Evolutionary conservation across 2,888 invertebrate genomes (phyloP), one percentile per base, ranked within the genome.

Genomic region (Tricholauxania praeusta): DNA sequence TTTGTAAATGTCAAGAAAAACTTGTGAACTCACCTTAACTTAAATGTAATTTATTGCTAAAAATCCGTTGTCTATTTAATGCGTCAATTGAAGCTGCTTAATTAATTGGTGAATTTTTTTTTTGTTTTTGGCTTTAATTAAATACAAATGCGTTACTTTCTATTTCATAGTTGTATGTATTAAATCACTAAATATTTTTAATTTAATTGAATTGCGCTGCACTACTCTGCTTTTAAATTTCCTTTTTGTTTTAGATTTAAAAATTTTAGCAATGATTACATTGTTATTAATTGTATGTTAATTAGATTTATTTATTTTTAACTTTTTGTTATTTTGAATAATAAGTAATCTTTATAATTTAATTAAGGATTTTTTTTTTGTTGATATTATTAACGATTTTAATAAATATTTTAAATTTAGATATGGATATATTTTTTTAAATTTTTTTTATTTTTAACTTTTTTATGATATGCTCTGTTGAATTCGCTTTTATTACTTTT

Each of bases 381-480:
- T 28, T 28, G 28, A 28, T 28, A 57, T 57, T 57, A 19, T 12
- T 57, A 57, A 57, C 57, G 57, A 57, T 22, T 28, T 19, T 57
- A 57, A 57, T 57, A 57, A 57, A 57, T 57, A 8, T 57, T 19
- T 28, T 39, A 39, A 39, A 39, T 7, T 39, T 39, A 10, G 39
- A 39, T 39, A 39, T 39, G 10, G 39, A 10, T 5, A 39, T 39
- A 39, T 39, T 1, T 39, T 39, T 10, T 57, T 22, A 8, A 55
- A 55, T 57, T 57, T 28, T 8, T 39, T 39, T 39, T 39, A 1
- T 39, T 39, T 39, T 57, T 57, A 57, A 28, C 12, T 28, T 15
- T 28, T 28, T 57, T 65, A 51, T 65, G 65, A 65, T 65, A 65
- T 65, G 65, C 51, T 59, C 47, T 60, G 51, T 69, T 57, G 59